Conservation (phyloP, 2,888 invertebrate genomes). For the Tryphoninae sp. region DNA sequence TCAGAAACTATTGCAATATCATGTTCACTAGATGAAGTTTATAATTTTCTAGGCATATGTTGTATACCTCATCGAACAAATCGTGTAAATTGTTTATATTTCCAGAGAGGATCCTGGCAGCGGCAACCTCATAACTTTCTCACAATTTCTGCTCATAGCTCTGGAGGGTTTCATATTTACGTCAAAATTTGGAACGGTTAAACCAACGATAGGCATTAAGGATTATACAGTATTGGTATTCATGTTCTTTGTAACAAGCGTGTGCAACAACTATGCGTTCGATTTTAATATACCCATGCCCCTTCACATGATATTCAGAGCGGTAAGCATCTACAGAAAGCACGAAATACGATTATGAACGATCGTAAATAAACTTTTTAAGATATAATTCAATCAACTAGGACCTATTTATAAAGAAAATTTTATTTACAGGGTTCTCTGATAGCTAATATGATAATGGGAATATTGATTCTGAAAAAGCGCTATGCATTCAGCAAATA, state of each 20-base stretch:
- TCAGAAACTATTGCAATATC: no score
- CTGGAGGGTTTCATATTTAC: conserved; percentile 93
- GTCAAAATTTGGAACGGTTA: conserved; percentile 91
- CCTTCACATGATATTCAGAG: conserved; percentile 98
- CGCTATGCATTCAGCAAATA: conserved; percentile 92
- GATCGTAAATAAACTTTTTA: background rate
- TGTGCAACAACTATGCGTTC: conserved; percentile 97
- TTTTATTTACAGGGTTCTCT: conserved; percentile 89
- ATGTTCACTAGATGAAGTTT: no score
- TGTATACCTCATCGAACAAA: background rate
- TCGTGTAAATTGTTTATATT: conserved; percentile 55
- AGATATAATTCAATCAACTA: no score
- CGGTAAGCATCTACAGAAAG: conserved; percentile 84
- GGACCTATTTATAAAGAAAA: background rate
- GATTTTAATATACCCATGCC: conserved; percentile 99
- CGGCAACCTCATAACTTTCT: conserved; percentile 97
- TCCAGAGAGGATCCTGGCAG: conserved; percentile 93
- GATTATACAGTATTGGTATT: conserved; percentile 92
- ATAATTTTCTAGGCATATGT: background rate
- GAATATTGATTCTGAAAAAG: conserved; percentile 93
- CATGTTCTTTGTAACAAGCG: conserved; percentile 95
- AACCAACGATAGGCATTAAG: conserved; percentile 88
- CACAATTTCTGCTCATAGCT: conserved; percentile 96
- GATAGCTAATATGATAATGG: conserved; percentile 98
- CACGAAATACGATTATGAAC: background rate